These are phyloP conservation scores for Lucifuga dentata DNA, from an alignment of 2,113 vertebrate species.

Conservation along the genomic window DNA sequence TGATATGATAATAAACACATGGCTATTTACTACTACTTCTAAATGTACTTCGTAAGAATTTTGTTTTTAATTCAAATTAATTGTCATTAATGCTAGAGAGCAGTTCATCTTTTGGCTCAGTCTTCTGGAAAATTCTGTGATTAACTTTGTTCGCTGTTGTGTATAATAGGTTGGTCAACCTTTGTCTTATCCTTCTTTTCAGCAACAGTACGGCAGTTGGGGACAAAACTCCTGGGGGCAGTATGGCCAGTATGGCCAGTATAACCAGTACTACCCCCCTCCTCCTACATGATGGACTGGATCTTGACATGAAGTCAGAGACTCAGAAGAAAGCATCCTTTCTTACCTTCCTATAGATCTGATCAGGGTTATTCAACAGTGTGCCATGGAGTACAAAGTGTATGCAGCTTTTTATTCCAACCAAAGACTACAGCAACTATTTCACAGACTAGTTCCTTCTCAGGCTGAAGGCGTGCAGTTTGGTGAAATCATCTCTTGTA, in stretches of 20 bases:
- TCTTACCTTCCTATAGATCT: slow-evolving; percentile 49
- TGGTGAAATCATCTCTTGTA: slow-evolving; percentile 32
- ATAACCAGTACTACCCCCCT: slow-evolving; percentile 97
- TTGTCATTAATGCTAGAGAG: too few relatives aligned
- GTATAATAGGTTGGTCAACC: too few relatives aligned
- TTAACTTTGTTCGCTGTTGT: too few relatives aligned
- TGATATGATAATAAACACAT: not conserved
- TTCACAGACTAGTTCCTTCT: too few relatives aligned
- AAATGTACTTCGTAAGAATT: too few relatives aligned
- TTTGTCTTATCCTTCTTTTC: slow-evolving; percentile 8
- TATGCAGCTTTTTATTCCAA: slow-evolving; percentile 20
- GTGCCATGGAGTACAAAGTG: slow-evolving; percentile 24
- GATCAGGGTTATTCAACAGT: slow-evolving; percentile 25
- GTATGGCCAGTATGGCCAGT: slow-evolving; percentile 84
- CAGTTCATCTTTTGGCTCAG: too few relatives aligned
- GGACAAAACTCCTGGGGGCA: slow-evolving; percentile 93
- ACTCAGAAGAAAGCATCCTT: slow-evolving; percentile 52
- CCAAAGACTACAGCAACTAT: slow-evolving; percentile 15
- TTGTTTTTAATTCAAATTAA: too few relatives aligned
- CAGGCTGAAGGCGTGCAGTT: slow-evolving; percentile 41
- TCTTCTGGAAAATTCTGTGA: too few relatives aligned
- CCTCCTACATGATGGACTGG: slow-evolving; percentile 89
- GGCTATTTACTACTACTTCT: not conserved
- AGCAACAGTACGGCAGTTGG: slow-evolving; percentile 90
- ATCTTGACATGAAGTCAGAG: slow-evolving; percentile 62